A percentile compares a stretch with the other conserved stretches of the same genome.
phyloP scores from a whole-genome alignment of 2,797 vertebrate genomes.

The Enteromius anoplus region DNA sequence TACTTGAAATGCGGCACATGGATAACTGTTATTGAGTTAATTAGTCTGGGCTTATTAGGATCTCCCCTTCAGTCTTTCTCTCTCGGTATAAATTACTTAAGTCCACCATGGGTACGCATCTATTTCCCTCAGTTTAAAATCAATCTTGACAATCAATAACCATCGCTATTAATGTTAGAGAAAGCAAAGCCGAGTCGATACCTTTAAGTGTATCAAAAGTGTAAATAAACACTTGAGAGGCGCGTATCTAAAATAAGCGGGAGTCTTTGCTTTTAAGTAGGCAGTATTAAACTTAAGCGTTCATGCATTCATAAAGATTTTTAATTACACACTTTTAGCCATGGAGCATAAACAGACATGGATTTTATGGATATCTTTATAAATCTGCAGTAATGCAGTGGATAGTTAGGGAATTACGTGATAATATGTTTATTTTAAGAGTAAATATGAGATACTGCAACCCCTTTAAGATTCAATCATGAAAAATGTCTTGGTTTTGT shows the following conservation, averaged over 20 bases:
- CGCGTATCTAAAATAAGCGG: conserved; percentile 39
- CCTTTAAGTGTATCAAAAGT: conserved; percentile 63
- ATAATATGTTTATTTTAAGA: background rate
- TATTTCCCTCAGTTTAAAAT: conserved; percentile 61
- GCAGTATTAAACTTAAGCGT: conserved; percentile 36
- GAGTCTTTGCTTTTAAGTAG: conserved; percentile 10
- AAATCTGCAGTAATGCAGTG: background rate
- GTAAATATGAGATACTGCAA: background rate
- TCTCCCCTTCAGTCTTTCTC: conserved; percentile 53
- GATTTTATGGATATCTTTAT: conserved; percentile 12
- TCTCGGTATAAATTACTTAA: conserved; percentile 59
- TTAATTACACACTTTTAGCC: background rate
- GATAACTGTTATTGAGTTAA: conserved; percentile 57
- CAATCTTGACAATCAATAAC: conserved; percentile 62
- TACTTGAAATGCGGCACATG: conserved; percentile 56
- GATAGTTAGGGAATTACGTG: background rate
- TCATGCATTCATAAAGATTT: conserved; percentile 13
- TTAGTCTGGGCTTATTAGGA: conserved; percentile 60
- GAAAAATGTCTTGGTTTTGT: background rate
- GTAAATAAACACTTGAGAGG: conserved; percentile 60
- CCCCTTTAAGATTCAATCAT: background rate
- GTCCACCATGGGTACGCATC: conserved; percentile 57
- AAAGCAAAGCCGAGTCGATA: conserved; percentile 56
- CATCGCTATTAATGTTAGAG: conserved; percentile 53
- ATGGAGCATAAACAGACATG: background rate